Evolutionary conservation across 2,797 vertebrate species (phyloP).

Genomic region (Catostomus latipinnis): DNA sequence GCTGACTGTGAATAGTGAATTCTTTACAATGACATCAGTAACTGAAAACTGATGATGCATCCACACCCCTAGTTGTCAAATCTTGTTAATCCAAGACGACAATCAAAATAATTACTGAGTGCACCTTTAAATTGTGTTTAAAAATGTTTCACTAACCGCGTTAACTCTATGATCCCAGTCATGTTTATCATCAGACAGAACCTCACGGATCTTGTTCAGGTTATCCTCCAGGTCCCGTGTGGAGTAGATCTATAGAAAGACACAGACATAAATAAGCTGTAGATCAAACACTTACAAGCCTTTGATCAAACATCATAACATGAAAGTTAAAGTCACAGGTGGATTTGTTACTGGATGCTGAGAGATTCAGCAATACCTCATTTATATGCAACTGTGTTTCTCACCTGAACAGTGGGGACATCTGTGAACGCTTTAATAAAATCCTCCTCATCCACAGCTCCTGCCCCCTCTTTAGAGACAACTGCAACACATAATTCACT

Average conservation of each 20-base stretch:
- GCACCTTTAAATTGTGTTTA: background rate
- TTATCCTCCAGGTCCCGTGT: slow-evolving; percentile 96
- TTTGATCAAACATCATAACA: slow-evolving; percentile 10
- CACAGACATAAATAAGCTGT: background rate
- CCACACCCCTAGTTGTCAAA: no score
- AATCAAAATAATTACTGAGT: no score
- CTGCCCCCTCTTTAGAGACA: slow-evolving; percentile 88
- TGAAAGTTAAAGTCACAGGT: background rate
- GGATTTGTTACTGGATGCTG: background rate
- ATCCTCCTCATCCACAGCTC: slow-evolving; percentile 93
- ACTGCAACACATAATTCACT: slow-evolving; percentile 68
- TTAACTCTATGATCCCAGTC: slow-evolving; percentile 96
- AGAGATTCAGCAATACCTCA: background rate
- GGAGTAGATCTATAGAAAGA: slow-evolving; percentile 87
- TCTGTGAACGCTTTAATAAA: slow-evolving; percentile 95
- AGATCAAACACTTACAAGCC: slow-evolving; percentile 9
- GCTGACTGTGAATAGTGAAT: background rate
- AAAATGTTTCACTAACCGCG: slow-evolving; percentile 80
- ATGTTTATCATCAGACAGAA: slow-evolving; percentile 97
- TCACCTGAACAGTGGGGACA: slow-evolving; percentile 93
- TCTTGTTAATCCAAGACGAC: background rate
- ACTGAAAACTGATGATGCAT: background rate
- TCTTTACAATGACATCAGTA: background rate
- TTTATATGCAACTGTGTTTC: slow-evolving; percentile 52
- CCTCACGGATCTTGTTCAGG: slow-evolving; percentile 96